A percentile compares a stretch with the other conserved stretches of the same genome.
phyloP scores from a whole-genome alignment of 2,888 invertebrate genomes.

The Chelonus formosanus region DNA sequence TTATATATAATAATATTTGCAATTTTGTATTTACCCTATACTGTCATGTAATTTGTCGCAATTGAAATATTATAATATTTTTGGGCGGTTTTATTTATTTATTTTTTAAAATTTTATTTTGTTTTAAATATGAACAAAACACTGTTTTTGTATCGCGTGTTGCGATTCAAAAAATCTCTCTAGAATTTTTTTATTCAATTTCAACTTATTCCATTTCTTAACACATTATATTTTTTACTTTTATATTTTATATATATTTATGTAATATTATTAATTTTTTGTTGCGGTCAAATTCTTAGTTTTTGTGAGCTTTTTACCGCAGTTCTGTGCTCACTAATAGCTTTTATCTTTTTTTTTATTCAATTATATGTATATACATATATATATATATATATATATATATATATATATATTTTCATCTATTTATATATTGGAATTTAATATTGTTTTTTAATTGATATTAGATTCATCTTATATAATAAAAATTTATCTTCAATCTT shows the following conservation, averaged over 20 bases:
- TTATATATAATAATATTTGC: no score
- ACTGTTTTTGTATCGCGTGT: constrained; percentile 14
- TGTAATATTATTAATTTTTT: not conserved
- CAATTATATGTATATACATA: constrained; percentile 28
- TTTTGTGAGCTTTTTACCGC: no score
- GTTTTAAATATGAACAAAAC: constrained; percentile 18
- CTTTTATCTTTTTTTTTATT: not conserved
- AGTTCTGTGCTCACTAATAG: no score
- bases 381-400: constrained; percentile 34
- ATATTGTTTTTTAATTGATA: constrained; percentile 27
- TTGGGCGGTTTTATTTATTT: constrained; percentile 10
- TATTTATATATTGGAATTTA: not conserved
- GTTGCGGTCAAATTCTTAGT: no score
- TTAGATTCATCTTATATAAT: not conserved
- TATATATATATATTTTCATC: constrained; percentile 33
- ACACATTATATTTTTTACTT: constrained; percentile 13
- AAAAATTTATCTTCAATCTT: no score
- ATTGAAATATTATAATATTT: no score
- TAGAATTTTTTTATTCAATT: constrained; percentile 31
- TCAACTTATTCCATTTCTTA: constrained; percentile 17
- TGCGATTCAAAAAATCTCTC: constrained; percentile 15
- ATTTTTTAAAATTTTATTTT: constrained; percentile 1
- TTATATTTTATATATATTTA: constrained; percentile 23
- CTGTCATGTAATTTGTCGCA: no score
- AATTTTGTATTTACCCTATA: no score